Base-by-base conservation (phyloP, 2,888 invertebrate genomes). In the Crossocerus cetratus region DNA sequence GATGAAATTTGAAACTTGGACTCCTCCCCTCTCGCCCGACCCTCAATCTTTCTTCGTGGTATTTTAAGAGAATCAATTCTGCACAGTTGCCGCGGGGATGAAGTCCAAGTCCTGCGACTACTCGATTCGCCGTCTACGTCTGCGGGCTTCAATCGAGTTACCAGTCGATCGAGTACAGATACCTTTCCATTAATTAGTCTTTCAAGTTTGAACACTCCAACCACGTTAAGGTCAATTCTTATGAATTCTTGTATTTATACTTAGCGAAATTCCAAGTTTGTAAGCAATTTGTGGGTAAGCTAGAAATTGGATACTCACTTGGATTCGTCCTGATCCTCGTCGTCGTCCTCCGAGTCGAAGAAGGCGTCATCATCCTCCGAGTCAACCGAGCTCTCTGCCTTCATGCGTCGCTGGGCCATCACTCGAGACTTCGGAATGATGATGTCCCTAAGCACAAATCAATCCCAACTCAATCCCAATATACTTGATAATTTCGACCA, bases 261-360 rank as follows among this genome's bases (percentile, higher is more conserved):
- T 32, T 23, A 1, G 8, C 0, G 8, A n/a, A n/a, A n/a, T n/a
- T n/a, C n/a, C n/a, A n/a, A n/a, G n/a, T n/a, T n/a, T n/a, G n/a
- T n/a, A n/a, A n/a, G n/a, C n/a, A n/a, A n/a, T n/a, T n/a, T 43
- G 13, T 43, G 13, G 43, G 43, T 43, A 43, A 43, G 43, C 43
- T 43, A n/a, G n/a, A n/a, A n/a, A n/a, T n/a, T n/a, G n/a, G n/a
- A n/a, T n/a, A 56, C 87, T 88, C 74, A 90, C 90, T 90, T 90
- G 49, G 89, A 85, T 66, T 90, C 90, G 72, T 91, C 93, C 77
- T 92, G 93, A 88, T 93, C 94, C 79, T 93, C 93, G 83, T 94
- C 94, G 82, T 94, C 93, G 84, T 94, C 94, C 83, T 94, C 93
- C 62, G 93, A 93, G 87, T 95, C 94, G 86, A 95, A 95, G 89